Conservation (phyloP, 2,888 invertebrate genomes). For the Onchidella celtica region DNA sequence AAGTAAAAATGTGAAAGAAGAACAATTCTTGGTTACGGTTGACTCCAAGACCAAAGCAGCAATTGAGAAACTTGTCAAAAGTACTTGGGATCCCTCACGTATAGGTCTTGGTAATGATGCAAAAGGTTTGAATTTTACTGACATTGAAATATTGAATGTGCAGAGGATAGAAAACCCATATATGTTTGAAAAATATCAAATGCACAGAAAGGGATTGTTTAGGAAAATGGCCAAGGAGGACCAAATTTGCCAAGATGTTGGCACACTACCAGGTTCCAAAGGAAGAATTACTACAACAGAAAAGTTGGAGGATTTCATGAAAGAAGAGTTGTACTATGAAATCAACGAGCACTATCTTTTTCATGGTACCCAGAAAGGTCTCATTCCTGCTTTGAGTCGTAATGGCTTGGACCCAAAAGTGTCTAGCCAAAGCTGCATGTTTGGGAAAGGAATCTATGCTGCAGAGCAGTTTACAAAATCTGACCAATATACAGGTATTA, state of each 20-base stretch:
- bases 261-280: conserved; percentile 33
- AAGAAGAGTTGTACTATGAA: conserved; percentile 55
- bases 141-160: conserved; percentile 56
- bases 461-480: conserved; percentile 69
- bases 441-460: conserved; percentile 67
- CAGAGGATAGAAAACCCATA: conserved; percentile 64
- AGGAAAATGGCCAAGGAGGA: conserved; percentile 39
- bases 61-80: conserved; percentile 56
- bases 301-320: not conserved
- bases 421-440: conserved; percentile 58
- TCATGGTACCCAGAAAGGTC: conserved; percentile 68
- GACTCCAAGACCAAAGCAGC: conserved; percentile 50
- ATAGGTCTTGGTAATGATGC: conserved; percentile 67
- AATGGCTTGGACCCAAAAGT: conserved; percentile 62
- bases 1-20: no score
- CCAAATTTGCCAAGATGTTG: conserved; percentile 43
- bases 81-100: conserved; percentile 53
- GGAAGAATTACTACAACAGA: conserved; percentile 38
- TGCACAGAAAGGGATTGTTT: conserved; percentile 54
- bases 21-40: conserved; percentile 43
- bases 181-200: conserved; percentile 59
- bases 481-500: conserved; percentile 69
- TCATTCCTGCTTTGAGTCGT: conserved; percentile 55
- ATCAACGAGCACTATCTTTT: conserved; percentile 67
- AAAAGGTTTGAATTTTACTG: not conserved